A percentile compares a stretch with the other conserved stretches of the same genome.
These are phyloP conservation scores for Tolypeutes matacus DNA, from an alignment of 2,797 vertebrate species.

Conservation along the genomic window DNA sequence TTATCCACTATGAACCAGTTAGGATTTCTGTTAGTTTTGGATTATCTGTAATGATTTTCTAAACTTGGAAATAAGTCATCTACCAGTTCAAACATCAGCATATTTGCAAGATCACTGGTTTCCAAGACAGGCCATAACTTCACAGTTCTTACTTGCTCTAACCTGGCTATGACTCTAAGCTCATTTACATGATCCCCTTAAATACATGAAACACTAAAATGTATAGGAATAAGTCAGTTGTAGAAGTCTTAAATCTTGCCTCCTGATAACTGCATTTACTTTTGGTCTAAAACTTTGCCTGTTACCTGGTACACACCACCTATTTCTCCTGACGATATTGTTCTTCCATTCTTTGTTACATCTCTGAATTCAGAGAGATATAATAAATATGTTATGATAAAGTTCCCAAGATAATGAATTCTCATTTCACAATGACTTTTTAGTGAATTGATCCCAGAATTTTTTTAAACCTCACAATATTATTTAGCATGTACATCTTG, in stretches of 20 bases:
- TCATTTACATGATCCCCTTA: background rate
- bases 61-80: background rate
- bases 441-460: conserved; percentile 7
- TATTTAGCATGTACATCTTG: conserved; percentile 9
- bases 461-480: background rate
- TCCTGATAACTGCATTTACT: background rate
- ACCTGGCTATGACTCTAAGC: background rate
- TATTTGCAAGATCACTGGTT: background rate
- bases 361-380: background rate
- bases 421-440: background rate
- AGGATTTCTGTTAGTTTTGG: conserved; percentile 14
- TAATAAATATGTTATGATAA: background rate
- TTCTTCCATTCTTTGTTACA: background rate
- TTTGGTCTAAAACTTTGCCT: background rate
- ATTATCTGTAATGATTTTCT: background rate
- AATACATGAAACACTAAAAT: background rate
- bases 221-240: background rate
- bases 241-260: background rate
- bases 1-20: background rate
- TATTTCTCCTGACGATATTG: background rate
- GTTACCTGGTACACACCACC: background rate
- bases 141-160: background rate
- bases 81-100: background rate
- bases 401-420: background rate
- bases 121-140: background rate